Percentiles rank a stretch among this genome's conserved stretches.
phyloP scores from a whole-genome alignment of 2,888 invertebrate genomes.

The Campopleginae sp. region DNA sequence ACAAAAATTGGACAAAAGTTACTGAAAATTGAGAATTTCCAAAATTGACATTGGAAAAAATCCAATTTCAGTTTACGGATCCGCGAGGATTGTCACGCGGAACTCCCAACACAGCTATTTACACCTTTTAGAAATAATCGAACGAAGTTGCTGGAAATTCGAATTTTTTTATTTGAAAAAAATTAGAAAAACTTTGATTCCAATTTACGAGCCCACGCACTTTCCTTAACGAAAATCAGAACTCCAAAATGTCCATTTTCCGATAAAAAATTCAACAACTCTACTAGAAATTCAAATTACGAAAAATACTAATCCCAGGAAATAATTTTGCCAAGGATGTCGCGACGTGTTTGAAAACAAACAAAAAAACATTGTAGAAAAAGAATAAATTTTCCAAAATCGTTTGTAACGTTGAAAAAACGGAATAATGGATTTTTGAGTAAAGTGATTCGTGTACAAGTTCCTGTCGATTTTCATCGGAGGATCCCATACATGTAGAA shows the following conservation, averaged over 20 bases:
- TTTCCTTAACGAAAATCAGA: no score
- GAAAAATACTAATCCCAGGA: no score
- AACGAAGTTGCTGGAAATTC: not conserved
- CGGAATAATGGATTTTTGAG: not conserved
- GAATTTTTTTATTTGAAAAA: no score
- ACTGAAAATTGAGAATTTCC: no score
- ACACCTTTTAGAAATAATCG: not conserved
- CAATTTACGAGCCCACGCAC: not conserved
- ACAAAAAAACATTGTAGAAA: no score
- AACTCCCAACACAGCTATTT: not conserved
- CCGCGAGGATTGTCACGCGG: not conserved
- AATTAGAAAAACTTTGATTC: not conserved
- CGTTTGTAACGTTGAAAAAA: not conserved
- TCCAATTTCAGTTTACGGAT: constrained; percentile 3
- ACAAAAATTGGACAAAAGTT: not conserved
- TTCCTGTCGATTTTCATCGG: not conserved
- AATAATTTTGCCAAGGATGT: no score
- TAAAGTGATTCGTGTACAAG: not conserved
- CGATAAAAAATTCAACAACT: no score
- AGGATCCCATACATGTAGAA: constrained; percentile 6
- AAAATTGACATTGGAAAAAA: no score
- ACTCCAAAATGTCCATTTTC: no score
- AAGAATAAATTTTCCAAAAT: no score
- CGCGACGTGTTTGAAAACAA: no score
- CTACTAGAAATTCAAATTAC: no score